Evolutionary conservation across 1,140 invertebrate genomes (phyloP).

Genomic region (Drosophila cardini): DNA sequence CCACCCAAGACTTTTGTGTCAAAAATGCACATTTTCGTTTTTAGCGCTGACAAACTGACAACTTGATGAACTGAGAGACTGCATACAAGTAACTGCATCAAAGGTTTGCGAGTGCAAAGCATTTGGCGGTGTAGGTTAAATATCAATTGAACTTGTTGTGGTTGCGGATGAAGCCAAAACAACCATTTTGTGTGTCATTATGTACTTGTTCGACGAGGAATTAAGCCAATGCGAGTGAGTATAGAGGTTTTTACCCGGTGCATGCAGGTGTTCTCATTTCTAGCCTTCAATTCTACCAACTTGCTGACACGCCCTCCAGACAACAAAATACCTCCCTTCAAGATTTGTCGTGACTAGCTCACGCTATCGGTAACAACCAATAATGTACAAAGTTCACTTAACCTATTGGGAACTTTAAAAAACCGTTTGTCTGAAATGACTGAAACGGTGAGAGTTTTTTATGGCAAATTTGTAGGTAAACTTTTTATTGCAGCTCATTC

Average conservation of each 20-base stretch:
- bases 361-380: neutral
- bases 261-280: constrained; percentile 34
- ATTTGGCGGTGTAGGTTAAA: constrained; percentile 44
- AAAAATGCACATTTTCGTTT: constrained; percentile 23
- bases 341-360: neutral
- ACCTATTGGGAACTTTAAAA: neutral
- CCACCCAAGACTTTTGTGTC: constrained; percentile 5
- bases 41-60: neutral
- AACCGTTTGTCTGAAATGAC: neutral
- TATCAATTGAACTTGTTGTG: constrained; percentile 35
- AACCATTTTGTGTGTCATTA: constrained; percentile 18
- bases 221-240: constrained; percentile 27
- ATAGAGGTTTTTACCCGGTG: constrained; percentile 1
- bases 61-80: neutral
- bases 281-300: neutral
- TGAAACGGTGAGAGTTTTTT: constrained; percentile 10
- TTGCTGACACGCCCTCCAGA: neutral
- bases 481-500: neutral
- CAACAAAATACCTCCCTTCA: too few relatives aligned
- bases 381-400: neutral
- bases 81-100: constrained; percentile 19
- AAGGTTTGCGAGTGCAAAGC: constrained; percentile 47
- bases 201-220: constrained; percentile 19
- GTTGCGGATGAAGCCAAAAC: constrained; percentile 3
- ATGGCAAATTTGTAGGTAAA: neutral